phyloP scores from a whole-genome alignment of 2,888 invertebrate genomes.

The Lathronympha strigana region DNA sequence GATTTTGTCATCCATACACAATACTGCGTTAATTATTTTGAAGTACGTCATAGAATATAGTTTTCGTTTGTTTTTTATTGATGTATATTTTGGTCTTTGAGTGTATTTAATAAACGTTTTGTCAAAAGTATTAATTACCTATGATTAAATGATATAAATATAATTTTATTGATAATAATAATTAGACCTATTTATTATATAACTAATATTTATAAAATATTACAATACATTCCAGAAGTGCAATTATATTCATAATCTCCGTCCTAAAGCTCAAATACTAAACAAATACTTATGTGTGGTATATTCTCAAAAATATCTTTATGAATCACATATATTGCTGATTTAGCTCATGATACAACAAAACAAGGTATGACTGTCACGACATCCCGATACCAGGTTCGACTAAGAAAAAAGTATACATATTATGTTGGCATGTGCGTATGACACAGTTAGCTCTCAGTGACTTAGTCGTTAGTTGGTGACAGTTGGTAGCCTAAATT shows the following conservation, averaged over 20 bases:
- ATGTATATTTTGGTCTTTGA: conserved; percentile 8
- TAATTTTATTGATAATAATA: background rate
- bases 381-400: too few relatives aligned
- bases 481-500: background rate
- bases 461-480: too few relatives aligned
- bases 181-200: background rate
- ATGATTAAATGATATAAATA: background rate
- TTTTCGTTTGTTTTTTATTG: background rate
- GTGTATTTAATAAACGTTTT: conserved; percentile 4
- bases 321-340: background rate
- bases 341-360: too few relatives aligned
- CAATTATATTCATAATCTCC: conserved; percentile 49
- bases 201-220: conserved; percentile 25
- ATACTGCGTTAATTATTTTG: too few relatives aligned
- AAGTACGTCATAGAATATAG: background rate
- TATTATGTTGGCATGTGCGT: too few relatives aligned
- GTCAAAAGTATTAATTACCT: background rate
- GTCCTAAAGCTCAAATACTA: conserved; percentile 43
- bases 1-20: too few relatives aligned
- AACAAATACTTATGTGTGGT: background rate
- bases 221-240: conserved; percentile 51
- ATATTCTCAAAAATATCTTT: background rate
- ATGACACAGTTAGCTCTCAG: too few relatives aligned
- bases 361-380: too few relatives aligned
- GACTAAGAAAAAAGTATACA: too few relatives aligned